These are phyloP conservation scores for Macroglossus sobrinus DNA, from an alignment of 2,113 vertebrate genomes.

Conservation along the genomic window DNA sequence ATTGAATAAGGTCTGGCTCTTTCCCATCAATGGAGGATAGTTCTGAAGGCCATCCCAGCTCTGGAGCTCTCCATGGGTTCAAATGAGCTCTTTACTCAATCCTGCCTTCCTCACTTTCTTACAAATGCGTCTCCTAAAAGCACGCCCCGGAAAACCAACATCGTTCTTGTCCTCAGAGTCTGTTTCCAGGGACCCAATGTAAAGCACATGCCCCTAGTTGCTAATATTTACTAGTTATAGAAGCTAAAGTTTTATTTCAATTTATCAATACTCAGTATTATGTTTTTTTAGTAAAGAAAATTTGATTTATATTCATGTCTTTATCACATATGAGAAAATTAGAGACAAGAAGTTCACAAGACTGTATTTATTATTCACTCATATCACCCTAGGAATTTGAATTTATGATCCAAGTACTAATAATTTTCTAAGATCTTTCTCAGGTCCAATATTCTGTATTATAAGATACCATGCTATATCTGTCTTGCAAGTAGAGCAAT, in stretches of 20 bases:
- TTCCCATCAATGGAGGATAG: background rate
- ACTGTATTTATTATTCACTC: background rate
- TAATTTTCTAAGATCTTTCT: background rate
- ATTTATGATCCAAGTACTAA: background rate
- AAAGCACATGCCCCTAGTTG: background rate
- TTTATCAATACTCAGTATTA: background rate
- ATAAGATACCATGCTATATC: background rate
- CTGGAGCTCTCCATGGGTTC: background rate
- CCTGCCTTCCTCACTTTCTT: background rate
- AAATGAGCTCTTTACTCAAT: background rate
- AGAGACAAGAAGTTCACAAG: background rate
- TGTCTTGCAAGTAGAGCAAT: background rate
- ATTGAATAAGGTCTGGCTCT: background rate
- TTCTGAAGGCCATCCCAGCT: background rate
- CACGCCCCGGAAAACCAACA: background rate
- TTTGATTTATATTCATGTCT: background rate
- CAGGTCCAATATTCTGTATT: background rate
- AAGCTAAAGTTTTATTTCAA: background rate
- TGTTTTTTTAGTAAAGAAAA: background rate
- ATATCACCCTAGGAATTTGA: background rate
- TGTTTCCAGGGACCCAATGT: background rate
- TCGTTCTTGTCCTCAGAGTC: background rate
- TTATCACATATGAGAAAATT: background rate
- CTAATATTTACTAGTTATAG: background rate
- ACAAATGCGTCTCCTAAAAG: background rate